Conservation (phyloP, 2,888 invertebrate genomes). For the Hemistola chrysoprasaria region DNA sequence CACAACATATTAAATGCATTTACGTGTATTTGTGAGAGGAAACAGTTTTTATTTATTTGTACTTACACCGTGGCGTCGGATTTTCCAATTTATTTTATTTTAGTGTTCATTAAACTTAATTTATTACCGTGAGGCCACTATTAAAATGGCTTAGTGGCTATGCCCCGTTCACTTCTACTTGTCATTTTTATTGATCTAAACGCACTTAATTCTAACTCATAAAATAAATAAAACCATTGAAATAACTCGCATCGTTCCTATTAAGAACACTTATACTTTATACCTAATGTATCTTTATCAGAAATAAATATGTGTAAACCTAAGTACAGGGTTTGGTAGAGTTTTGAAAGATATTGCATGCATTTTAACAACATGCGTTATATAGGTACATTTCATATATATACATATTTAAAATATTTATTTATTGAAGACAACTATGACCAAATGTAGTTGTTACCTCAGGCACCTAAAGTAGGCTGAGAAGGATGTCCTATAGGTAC, state of each 20-base stretch:
- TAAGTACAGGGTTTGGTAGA: no score
- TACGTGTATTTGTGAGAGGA: constrained; percentile 10
- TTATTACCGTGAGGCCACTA: constrained; percentile 45
- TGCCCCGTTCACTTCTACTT: constrained; percentile 40
- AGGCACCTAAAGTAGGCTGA: no score
- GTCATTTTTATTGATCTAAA: constrained; percentile 48
- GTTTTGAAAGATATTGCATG: no score
- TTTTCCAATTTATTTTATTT: constrained; percentile 55
- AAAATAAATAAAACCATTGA: constrained; percentile 15
- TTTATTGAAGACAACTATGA: no score
- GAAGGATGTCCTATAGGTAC: no score
- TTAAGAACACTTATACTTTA: no score
- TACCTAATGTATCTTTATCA: no score
- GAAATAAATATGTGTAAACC: no score
- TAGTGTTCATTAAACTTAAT: constrained; percentile 57
- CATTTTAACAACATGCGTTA: no score
- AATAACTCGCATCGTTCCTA: background rate
- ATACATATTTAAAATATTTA: no score
- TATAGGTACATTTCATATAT: no score
- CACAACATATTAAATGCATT: constrained; percentile 8
- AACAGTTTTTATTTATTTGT: constrained; percentile 23
- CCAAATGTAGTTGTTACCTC: no score
- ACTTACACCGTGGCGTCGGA: constrained; percentile 32
- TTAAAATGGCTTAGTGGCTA: constrained; percentile 47
- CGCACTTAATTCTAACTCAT: constrained; percentile 21